Base-by-base conservation (phyloP, 2,888 invertebrate genomes). In the Syritta pipiens region DNA sequence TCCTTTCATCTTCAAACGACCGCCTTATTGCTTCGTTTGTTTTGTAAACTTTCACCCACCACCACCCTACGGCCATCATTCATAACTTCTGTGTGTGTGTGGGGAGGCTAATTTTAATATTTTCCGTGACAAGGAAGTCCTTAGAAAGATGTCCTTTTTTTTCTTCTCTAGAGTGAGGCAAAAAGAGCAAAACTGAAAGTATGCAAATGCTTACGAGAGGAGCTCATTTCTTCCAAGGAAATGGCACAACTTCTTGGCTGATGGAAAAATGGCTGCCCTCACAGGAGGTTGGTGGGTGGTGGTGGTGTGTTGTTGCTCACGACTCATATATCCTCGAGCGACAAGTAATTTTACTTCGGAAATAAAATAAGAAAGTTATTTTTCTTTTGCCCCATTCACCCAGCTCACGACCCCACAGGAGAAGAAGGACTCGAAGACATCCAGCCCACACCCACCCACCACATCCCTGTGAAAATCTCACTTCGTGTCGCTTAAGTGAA, bases 41-140 rank as follows among this genome's bases (percentile, higher is more conserved):
- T 60, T 57, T 35, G 51, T 22, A 59, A 68, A 63, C 46, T 53
- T 55, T 69, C 42, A 55, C 28, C 32, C 53, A 55, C 19, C 12
- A 37, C 57, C 40, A 28, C 20, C 59, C 79, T 81, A 81, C 82
- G 84, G 5, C 12, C 48, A 3, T n/a, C 84, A 83, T 84, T 84
- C 83, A 83, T 40, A 57, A 32, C 40, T 24, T 46, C 24, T 24
- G 69, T 53, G 53, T 44, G 62, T 12, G 37, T 62, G 42, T 42
- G 53, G 28, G 53, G 55, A 22, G 84, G 85, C 83, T 86, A 84
- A 87, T 88, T 88, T 86, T 84, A 84, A 88, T 86, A 87, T 88
- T 86, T 87, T 84, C 81, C 86, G 86, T 87, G 87, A 87, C 86
- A 85, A 84, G 85, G 82, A 84, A 84, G 82, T 84, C 81, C 82